These are phyloP conservation scores for Nannoperca australis DNA, from an alignment of 2,797 vertebrate species.

Conservation along the genomic window DNA sequence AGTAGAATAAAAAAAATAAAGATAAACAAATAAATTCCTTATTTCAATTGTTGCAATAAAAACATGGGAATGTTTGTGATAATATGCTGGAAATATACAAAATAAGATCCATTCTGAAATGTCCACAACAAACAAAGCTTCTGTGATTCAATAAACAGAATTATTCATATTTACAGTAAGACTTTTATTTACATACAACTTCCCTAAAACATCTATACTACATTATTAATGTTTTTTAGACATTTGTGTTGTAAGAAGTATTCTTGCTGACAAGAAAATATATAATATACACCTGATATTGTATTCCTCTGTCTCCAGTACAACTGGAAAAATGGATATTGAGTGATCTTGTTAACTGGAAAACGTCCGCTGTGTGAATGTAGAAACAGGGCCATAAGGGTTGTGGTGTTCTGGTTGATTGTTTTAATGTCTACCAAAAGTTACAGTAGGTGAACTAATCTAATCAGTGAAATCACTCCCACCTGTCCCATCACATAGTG, in stretches of 20 bases:
- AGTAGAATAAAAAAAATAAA: neutral
- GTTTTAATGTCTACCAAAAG: constrained; percentile 6
- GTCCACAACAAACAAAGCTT: neutral
- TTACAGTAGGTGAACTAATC: neutral
- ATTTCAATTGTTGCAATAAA: neutral
- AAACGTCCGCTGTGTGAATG: neutral
- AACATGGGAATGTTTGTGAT: neutral
- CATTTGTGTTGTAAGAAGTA: neutral
- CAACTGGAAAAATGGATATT: neutral
- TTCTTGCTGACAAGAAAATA: too few species aligned
- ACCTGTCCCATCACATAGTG: constrained; percentile 3
- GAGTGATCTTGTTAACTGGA: neutral
- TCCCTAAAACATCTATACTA: neutral
- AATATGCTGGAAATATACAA: neutral
- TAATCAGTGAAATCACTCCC: constrained; percentile 10
- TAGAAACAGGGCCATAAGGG: neutral
- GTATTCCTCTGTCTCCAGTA: too few species aligned
- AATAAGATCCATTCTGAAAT: neutral
- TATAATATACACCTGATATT: too few species aligned
- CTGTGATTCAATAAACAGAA: neutral
- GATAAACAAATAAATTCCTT: neutral
- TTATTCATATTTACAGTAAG: neutral
- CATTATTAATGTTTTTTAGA: neutral
- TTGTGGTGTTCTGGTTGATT: constrained; percentile 1
- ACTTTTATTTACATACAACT: neutral